Evolutionary conservation across 1,140 invertebrate species (phyloP), one percentile per base, ranked within the genome.

Genomic region (Pectinophora gossypiella): DNA sequence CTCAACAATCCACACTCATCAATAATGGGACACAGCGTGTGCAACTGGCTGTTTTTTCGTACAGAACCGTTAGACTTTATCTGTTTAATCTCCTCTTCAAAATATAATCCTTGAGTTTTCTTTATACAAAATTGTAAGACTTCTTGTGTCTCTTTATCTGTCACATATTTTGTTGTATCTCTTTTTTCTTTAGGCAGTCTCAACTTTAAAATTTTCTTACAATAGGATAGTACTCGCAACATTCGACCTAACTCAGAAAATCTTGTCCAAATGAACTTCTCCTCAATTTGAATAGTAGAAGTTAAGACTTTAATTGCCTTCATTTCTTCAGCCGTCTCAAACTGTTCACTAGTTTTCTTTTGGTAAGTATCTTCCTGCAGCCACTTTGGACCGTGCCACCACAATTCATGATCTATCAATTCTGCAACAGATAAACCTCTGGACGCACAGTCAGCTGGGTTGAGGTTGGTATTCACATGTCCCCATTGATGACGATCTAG

Each of bases 1-100:
- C 81, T 56, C 5, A 88, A 9, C 0, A 88, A 2, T 21, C 64
- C 68, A 6, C 59, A 48, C 6, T 58, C 19, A 48, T 87, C 81
- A 5, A 86, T 2, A 56, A 82, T 82, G 18, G 78, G 64, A n/a
- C 10, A 40, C 3, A 54, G 10, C 10, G 22, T 23, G 4, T 4
- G 10, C 10, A 23, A 5, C 10, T 23, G 4, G 10, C 22, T 23
- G 22, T 23, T 5, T 23, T 23, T 10, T 23, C 10, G 22, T 23
- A 10, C 22, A 23, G 10, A 23, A 5, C 10, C 22, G 22, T 23
- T 10, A 5, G 22, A 5, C 10, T 23, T 4, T 23, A 23, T 23
- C 10, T 23, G 22, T 23, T 23, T 23, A 10, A 23, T 23, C 4
- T 5, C 10, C 4, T 23, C 4, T 10, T 23, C 10, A 23, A 10